These are phyloP conservation scores for Hormiphora californensis DNA, from an alignment of 37 sponge, comb jelly and placozoan species.

Conservation along the genomic window DNA sequence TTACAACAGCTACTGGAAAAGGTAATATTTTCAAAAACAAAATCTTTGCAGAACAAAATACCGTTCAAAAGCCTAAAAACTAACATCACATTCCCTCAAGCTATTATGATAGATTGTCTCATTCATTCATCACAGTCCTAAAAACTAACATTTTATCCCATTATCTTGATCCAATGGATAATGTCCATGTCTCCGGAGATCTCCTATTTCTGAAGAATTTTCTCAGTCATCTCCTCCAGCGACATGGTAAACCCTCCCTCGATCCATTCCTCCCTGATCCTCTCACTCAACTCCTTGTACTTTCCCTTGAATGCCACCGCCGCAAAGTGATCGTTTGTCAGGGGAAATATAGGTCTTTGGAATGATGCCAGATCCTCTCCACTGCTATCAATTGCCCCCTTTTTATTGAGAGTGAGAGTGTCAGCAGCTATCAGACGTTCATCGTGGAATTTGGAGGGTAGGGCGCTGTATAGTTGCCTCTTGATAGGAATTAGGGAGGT, in stretches of 20 bases:
- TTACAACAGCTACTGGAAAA: neutral
- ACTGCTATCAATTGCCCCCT: neutral
- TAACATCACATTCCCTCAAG: too few relatives aligned
- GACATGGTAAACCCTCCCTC: neutral
- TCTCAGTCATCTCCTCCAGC: neutral
- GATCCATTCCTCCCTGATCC: neutral
- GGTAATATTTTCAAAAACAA: too few relatives aligned
- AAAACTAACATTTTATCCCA: too few relatives aligned
- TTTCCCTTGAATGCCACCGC: neutral
- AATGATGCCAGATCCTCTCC: neutral
- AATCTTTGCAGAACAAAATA: too few relatives aligned
- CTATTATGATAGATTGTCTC: too few relatives aligned
- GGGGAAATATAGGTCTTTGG: conserved; percentile 5
- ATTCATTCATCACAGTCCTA: too few relatives aligned
- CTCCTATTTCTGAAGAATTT: too few relatives aligned
- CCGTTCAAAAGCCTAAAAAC: too few relatives aligned
- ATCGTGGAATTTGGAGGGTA: neutral
- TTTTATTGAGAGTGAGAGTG: neutral
- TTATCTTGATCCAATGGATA: too few relatives aligned
- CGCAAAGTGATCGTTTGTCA: neutral
- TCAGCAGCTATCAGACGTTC: neutral
- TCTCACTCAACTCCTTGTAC: neutral
- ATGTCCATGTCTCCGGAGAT: too few relatives aligned
- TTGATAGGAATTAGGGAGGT: neutral
- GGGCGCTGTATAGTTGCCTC: neutral